Evolutionary conservation across 2,797 vertebrate genomes (phyloP).

Genomic region (Scolopax bukidnonensis): DNA sequence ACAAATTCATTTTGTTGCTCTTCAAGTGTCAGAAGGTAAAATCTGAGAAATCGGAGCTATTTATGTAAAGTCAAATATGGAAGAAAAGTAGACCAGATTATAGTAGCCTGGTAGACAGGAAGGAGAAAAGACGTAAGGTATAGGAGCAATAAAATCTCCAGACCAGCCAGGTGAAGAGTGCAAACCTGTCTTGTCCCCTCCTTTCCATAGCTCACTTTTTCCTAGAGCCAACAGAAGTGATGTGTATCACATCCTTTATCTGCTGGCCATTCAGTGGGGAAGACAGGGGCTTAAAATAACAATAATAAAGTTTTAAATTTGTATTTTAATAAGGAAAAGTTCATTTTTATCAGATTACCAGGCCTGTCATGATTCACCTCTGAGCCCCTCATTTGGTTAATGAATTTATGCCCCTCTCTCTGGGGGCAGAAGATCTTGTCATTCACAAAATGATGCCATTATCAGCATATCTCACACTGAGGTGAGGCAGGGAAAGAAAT

Average conservation of each 20-base stretch:
- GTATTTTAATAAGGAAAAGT: constrained; percentile 40
- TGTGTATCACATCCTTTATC: neutral
- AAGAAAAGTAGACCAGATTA: neutral
- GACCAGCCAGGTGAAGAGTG: neutral
- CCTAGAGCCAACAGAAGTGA: neutral
- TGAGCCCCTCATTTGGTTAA: constrained; percentile 19
- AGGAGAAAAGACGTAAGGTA: neutral
- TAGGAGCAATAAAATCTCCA: neutral
- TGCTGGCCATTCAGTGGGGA: neutral
- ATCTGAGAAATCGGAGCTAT: neutral
- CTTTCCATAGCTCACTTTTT: neutral
- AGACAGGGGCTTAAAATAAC: neutral
- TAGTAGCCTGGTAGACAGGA: neutral
- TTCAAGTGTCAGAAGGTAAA: neutral
- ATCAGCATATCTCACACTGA: neutral
- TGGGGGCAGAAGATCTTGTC: constrained; percentile 7
- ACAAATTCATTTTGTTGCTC: neutral
- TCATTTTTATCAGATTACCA: constrained; percentile 31
- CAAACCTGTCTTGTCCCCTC: neutral
- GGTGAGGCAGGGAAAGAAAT: neutral
- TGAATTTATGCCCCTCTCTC: constrained; percentile 37
- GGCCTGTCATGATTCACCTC: constrained; percentile 28
- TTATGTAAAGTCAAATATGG: neutral
- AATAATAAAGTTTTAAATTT: constrained; percentile 1
- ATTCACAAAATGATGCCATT: constrained; percentile 24